phyloP scores from a whole-genome alignment of 2,113 vertebrate genomes.

The Neodon shergylaensis region DNA sequence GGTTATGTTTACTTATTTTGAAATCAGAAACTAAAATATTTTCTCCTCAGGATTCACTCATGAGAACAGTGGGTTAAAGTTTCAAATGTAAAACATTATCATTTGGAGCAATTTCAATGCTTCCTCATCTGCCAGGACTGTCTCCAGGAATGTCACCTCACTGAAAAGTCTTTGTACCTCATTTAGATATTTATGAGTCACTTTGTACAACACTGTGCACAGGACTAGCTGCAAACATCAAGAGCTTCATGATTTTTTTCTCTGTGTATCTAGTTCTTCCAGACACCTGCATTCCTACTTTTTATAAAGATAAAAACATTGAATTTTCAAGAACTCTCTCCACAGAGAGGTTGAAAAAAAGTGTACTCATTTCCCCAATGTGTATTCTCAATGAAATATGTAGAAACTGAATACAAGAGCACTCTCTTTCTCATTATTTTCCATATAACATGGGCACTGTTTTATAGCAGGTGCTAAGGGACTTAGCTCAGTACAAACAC shows the following conservation, averaged over 20 bases:
- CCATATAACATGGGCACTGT: neutral
- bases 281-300: neutral
- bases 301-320: neutral
- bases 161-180: conserved; percentile 33
- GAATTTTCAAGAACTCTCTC: neutral
- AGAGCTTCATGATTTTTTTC: neutral
- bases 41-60: conserved; percentile 54
- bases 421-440: neutral
- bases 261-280: neutral
- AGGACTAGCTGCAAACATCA: neutral
- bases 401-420: neutral
- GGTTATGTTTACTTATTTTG: neutral
- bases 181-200: conserved; percentile 32
- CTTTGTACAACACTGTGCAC: neutral
- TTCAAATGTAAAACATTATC: conserved; percentile 29
- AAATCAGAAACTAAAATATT: conserved; percentile 57
- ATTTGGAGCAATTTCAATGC: conserved; percentile 23
- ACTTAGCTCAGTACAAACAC: neutral
- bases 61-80: conserved; percentile 49
- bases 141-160: neutral
- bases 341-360: neutral
- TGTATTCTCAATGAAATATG: neutral
- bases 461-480: neutral
- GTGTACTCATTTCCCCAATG: neutral
- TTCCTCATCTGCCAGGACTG: conserved; percentile 30